A percentile compares a stretch with the other conserved stretches of the same genome.
These are phyloP conservation scores for Xerus inauris DNA, from an alignment of 2,113 vertebrate species.

Conservation along the genomic window DNA sequence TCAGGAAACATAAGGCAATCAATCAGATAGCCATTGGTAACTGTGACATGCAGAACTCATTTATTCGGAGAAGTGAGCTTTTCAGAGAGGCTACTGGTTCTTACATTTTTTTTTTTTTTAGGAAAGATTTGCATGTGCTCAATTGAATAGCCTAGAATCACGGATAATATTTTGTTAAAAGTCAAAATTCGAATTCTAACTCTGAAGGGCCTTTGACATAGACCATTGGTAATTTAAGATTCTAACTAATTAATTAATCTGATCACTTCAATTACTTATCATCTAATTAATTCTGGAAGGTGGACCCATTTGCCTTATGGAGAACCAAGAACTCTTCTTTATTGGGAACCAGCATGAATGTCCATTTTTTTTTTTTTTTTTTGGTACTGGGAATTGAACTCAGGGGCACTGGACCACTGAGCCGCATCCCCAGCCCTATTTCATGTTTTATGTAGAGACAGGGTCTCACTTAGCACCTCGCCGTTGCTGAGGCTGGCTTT, in stretches of 20 bases:
- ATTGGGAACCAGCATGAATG: background rate
- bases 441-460: too few relatives aligned
- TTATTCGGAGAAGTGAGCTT: background rate
- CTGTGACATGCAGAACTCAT: background rate
- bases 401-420: too few relatives aligned
- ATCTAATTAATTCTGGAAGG: background rate
- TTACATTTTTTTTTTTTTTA: too few relatives aligned
- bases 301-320: background rate
- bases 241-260: background rate
- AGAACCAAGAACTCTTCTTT: background rate
- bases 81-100: background rate
- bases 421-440: too few relatives aligned
- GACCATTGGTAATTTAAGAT: background rate
- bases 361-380: too few relatives aligned
- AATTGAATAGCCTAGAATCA: background rate
- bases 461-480: too few relatives aligned
- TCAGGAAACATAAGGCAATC: background rate
- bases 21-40: background rate
- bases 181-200: constrained; percentile 15
- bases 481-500: too few relatives aligned
- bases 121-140: background rate
- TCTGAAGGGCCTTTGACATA: constrained; percentile 1
- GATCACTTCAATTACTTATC: too few relatives aligned
- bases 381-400: too few relatives aligned
- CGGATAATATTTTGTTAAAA: background rate